A percentile compares a stretch with the other conserved stretches of the same genome.
Conservation (phyloP, 2,888 invertebrate genomes). For the Argyresthia albistria region DNA sequence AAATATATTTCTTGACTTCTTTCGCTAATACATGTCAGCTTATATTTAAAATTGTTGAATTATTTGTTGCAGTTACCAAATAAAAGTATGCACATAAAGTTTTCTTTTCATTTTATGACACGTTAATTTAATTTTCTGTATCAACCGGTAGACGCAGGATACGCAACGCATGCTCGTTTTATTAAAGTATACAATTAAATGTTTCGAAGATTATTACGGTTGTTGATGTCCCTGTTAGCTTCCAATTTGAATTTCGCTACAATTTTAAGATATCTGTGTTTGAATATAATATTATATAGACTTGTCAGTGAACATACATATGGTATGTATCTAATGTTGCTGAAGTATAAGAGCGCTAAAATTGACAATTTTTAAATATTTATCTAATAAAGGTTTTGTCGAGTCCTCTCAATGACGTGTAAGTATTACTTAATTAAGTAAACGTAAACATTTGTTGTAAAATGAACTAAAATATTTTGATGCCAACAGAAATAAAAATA, state of each 20-base stretch:
- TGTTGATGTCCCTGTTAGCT: not conserved
- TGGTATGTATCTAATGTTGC: slow-evolving; percentile 10
- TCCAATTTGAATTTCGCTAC: slow-evolving; percentile 1
- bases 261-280: slow-evolving; percentile 15
- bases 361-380: slow-evolving; percentile 67
- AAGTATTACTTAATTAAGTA: slow-evolving; percentile 43
- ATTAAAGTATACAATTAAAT: not conserved
- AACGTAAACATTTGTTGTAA: slow-evolving; percentile 60
- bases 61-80: slow-evolving; percentile 60
- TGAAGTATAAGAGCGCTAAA: slow-evolving; percentile 32
- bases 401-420: slow-evolving; percentile 50
- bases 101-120: slow-evolving; percentile 30
- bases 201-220: not conserved
- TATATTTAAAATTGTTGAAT: not conserved
- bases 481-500: slow-evolving; percentile 63
- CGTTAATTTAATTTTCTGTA: not conserved
- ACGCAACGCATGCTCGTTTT: not conserved
- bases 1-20: too few species aligned
- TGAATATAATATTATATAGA: slow-evolving; percentile 8
- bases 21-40: not conserved
- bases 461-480: slow-evolving; percentile 62
- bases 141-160: too few species aligned
- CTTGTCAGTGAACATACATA: slow-evolving; percentile 15
- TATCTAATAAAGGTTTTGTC: slow-evolving; percentile 47
- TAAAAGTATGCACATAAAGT: slow-evolving; percentile 46